phyloP scores from a whole-genome alignment of 2,888 invertebrate genomes.

The Sinelater perroti region DNA sequence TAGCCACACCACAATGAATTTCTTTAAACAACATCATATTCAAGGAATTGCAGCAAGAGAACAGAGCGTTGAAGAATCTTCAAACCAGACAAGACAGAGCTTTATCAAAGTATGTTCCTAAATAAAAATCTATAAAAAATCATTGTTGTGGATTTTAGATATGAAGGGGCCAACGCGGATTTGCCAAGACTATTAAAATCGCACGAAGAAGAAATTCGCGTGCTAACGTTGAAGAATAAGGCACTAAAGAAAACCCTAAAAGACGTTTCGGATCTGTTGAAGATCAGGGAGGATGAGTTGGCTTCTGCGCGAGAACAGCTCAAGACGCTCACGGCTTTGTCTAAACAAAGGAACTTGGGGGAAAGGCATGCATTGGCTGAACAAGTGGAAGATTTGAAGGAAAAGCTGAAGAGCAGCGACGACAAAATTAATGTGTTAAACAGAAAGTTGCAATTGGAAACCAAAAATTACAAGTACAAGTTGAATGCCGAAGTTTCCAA shows the following conservation, averaged over 20 bases:
- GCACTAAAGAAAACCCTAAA: constrained; percentile 71
- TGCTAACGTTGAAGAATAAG: constrained; percentile 75
- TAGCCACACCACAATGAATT: neutral
- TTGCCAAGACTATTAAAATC: constrained; percentile 78
- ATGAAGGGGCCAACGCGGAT: constrained; percentile 81
- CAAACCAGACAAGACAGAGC: constrained; percentile 84
- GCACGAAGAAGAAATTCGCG: constrained; percentile 79
- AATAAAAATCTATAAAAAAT: no score
- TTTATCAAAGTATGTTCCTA: constrained; percentile 67
- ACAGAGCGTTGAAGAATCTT: constrained; percentile 76
- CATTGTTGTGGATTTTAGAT: constrained; percentile 57
- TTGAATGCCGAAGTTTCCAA: constrained; percentile 74
- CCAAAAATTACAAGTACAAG: constrained; percentile 78
- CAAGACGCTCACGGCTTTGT: constrained; percentile 73
- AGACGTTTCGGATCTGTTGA: constrained; percentile 71
- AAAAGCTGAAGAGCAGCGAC: constrained; percentile 67
- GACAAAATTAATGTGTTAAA: constrained; percentile 72
- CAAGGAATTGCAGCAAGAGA: constrained; percentile 76
- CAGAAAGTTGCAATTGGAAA: constrained; percentile 75
- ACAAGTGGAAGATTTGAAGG: constrained; percentile 67
- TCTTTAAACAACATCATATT: constrained; percentile 42
- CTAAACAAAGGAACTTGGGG: constrained; percentile 75
- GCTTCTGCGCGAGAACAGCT: constrained; percentile 73
- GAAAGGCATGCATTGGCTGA: constrained; percentile 78
- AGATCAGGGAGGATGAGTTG: constrained; percentile 75